phyloP scores from a whole-genome alignment of 2,797 vertebrate genomes.

The Botia almorhae region DNA sequence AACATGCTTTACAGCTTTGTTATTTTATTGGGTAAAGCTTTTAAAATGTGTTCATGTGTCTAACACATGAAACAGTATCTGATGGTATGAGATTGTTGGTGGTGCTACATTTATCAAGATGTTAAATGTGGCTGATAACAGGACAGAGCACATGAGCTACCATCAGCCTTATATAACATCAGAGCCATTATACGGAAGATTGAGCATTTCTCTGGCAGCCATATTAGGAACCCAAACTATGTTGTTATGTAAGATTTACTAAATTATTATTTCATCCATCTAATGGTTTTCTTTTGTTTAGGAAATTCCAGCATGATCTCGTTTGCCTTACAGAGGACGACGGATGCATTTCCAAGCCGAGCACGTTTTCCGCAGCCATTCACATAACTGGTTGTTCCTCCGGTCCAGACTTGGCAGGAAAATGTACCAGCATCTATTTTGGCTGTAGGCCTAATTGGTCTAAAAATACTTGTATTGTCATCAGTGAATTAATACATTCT shows the following conservation, averaged over 20 bases:
- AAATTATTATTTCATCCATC: conserved; percentile 43
- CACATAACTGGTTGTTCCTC: conserved; percentile 36
- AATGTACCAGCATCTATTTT: conserved; percentile 42
- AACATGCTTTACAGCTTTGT: background rate
- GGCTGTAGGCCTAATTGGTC: conserved; percentile 47
- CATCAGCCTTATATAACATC: conserved; percentile 49
- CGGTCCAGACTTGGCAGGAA: conserved; percentile 43
- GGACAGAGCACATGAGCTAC: conserved; percentile 39
- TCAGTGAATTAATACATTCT: conserved; percentile 50
- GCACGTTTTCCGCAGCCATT: conserved; percentile 41
- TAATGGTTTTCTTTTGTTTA: conserved; percentile 48
- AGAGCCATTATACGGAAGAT: conserved; percentile 50
- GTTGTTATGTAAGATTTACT: conserved; percentile 54
- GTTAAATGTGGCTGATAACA: conserved; percentile 27
- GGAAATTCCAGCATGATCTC: conserved; percentile 31
- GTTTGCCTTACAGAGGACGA: conserved; percentile 41
- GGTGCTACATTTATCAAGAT: conserved; percentile 39
- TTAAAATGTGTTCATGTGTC: background rate
- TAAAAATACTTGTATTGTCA: conserved; percentile 53
- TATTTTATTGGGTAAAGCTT: background rate
- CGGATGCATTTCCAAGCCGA: conserved; percentile 27
- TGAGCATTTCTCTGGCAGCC: conserved; percentile 43
- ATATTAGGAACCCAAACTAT: conserved; percentile 53
- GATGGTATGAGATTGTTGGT: conserved; percentile 30
- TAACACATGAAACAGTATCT: conserved; percentile 40